Conservation (phyloP, 2,113 vertebrate genomes). For the Tursiops truncatus region DNA sequence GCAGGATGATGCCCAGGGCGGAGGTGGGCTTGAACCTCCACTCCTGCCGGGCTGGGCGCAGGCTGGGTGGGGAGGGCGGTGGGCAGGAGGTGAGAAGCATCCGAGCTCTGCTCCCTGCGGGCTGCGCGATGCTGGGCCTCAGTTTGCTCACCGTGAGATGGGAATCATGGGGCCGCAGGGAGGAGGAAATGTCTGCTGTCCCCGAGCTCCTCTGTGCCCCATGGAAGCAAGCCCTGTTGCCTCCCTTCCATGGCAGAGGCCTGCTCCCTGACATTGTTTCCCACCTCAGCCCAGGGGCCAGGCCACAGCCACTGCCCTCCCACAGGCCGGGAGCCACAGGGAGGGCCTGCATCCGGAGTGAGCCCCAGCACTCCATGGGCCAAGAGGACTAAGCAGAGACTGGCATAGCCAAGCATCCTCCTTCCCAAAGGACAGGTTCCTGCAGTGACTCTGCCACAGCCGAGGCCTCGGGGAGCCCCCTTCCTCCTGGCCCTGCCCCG, state of each 20-base stretch:
- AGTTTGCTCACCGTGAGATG: not conserved
- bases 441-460: not conserved
- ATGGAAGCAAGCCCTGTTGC: not conserved
- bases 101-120: not conserved
- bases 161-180: not conserved
- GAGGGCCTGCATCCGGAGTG: not conserved
- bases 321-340: accelerated
- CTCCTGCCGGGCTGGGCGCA: not conserved
- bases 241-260: not conserved
- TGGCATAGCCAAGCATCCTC: not conserved
- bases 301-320: not conserved
- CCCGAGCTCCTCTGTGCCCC: not conserved
- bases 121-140: not conserved
- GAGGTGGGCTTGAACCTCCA: not conserved
- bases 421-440: not conserved
- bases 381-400: not conserved
- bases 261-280: not conserved
- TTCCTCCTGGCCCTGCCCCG: not conserved
- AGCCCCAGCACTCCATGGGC: not conserved
- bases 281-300: not conserved
- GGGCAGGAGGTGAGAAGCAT: too few relatives aligned
- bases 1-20: not conserved
- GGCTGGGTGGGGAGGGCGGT: not conserved
- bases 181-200: not conserved
- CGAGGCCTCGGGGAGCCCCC: not conserved